Evolutionary conservation across 2,797 vertebrate species (phyloP).

Genomic region (Catamblyrhynchus diadema): DNA sequence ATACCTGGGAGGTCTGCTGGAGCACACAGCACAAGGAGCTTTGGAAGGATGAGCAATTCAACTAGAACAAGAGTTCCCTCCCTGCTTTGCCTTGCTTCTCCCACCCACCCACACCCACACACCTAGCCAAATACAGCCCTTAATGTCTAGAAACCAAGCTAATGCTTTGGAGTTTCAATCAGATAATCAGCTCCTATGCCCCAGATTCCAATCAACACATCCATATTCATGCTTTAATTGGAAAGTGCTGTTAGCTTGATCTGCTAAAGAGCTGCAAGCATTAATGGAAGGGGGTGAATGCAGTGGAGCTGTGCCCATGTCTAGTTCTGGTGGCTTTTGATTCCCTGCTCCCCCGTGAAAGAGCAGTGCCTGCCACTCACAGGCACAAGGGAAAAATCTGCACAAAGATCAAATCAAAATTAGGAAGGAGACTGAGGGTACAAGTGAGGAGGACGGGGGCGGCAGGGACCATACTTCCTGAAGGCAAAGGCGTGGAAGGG

Average conservation of each 20-base stretch:
- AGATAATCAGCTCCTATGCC: conserved; percentile 53
- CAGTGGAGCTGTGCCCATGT: neutral
- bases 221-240: conserved; percentile 59
- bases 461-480: neutral
- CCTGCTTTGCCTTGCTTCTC: conserved; percentile 45
- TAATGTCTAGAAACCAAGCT: conserved; percentile 46
- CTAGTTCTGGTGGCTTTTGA: neutral
- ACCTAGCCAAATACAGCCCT: conserved; percentile 45
- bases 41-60: conserved; percentile 25
- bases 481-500: neutral
- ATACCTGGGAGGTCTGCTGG: neutral
- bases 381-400: neutral
- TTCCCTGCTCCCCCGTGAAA: neutral
- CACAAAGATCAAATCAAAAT: neutral
- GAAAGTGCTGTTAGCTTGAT: neutral
- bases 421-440: neutral
- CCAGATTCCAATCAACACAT: conserved; percentile 65
- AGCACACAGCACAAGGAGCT: neutral
- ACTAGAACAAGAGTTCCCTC: neutral
- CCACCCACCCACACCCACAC: conserved; percentile 45
- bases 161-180: conserved; percentile 53
- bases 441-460: neutral
- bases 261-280: neutral
- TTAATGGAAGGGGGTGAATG: neutral
- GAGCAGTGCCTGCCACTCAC: neutral